phyloP scores from a whole-genome alignment of 1,140 invertebrate species.

The Belonocnema kinseyi region DNA sequence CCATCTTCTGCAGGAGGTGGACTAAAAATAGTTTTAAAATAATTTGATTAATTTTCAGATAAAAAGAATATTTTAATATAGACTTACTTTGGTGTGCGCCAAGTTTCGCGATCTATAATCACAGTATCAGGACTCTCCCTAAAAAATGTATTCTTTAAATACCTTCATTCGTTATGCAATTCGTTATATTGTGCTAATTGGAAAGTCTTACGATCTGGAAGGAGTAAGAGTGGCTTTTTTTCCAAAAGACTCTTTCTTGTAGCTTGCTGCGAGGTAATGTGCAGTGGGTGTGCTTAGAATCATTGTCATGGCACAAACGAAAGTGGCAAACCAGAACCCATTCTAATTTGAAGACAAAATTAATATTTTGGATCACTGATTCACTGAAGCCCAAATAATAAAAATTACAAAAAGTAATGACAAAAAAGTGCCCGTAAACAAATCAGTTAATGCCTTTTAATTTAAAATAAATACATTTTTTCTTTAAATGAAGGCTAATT shows the following conservation, averaged over 20 bases:
- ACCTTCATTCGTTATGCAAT: not conserved
- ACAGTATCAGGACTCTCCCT: conserved; percentile 67
- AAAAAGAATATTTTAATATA: conserved; percentile 28
- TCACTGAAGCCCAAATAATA: not conserved
- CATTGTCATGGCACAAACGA: conserved; percentile 67
- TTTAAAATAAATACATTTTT: too few relatives aligned
- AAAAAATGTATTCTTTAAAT: conserved; percentile 34
- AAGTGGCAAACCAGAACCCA: conserved; percentile 78
- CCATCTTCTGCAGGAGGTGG: conserved; percentile 61
- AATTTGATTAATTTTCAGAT: not conserved
- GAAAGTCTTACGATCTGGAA: conserved; percentile 61
- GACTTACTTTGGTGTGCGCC: conserved; percentile 67
- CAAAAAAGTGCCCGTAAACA: too few relatives aligned
- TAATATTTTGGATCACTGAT: conserved; percentile 31
- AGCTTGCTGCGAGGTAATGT: conserved; percentile 65
- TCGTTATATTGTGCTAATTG: not conserved
- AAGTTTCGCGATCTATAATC: conserved; percentile 61
- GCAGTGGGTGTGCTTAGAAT: conserved; percentile 71
- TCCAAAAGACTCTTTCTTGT: conserved; percentile 56
- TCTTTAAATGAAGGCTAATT: too few relatives aligned
- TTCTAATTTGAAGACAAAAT: conserved; percentile 70
- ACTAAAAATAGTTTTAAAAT: conserved; percentile 48
- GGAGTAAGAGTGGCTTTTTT: conserved; percentile 58
- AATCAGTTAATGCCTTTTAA: too few relatives aligned
- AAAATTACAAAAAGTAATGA: not conserved